A percentile compares a stretch with the other conserved stretches of the same genome.
phyloP scores from a whole-genome alignment of 1,140 invertebrate species.

The Diachasmimorpha longicaudata region DNA sequence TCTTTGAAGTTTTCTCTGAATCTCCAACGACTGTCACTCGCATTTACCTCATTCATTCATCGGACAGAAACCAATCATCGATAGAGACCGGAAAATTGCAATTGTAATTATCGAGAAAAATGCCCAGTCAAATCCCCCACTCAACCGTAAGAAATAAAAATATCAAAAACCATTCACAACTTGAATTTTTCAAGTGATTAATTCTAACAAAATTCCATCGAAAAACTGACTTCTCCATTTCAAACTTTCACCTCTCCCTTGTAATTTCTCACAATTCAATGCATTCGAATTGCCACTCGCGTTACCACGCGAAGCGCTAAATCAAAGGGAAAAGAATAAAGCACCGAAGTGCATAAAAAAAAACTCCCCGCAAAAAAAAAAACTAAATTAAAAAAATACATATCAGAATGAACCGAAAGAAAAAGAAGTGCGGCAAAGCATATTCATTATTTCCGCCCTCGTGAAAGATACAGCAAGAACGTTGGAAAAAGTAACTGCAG shows the following conservation, averaged over 20 bases:
- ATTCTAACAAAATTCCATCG: not conserved
- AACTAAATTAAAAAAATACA: not conserved
- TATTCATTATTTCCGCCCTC: constrained; percentile 37
- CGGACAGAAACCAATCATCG: not conserved
- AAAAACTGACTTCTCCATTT: not conserved
- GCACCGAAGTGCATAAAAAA: not conserved
- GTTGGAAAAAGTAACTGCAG: constrained; percentile 25
- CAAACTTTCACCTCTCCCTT: not conserved
- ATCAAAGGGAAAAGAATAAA: constrained; percentile 10
- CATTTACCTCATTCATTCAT: constrained; percentile 36
- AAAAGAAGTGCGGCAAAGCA: constrained; percentile 25
- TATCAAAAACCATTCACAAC: no score
- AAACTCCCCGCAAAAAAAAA: not conserved
- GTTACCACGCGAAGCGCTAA: constrained; percentile 1
- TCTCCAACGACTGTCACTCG: constrained; percentile 31
- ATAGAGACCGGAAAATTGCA: not conserved
- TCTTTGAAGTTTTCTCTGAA: not conserved
- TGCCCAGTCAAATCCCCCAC: no score
- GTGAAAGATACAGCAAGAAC: constrained; percentile 47
- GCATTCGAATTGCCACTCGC: not conserved
- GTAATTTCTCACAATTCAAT: not conserved
- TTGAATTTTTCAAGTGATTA: no score
- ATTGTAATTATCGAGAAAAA: not conserved
- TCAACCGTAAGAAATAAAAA: not conserved
- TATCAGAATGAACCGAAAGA: constrained; percentile 8